Base-by-base conservation (phyloP, 1,140 invertebrate species). In the Diabrotica undecimpunctata region DNA sequence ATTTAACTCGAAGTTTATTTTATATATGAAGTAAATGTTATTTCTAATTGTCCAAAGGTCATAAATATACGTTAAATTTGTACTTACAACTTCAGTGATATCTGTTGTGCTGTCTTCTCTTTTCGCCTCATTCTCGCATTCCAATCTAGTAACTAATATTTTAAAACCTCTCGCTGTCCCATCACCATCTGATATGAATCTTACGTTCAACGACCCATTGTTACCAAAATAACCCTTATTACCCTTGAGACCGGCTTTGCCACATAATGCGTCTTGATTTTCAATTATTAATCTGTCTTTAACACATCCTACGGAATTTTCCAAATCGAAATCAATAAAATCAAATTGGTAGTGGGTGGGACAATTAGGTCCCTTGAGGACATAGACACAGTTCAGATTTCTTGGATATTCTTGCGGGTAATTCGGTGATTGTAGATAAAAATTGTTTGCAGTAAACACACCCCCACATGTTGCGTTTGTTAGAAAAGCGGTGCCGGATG, bases 291-390 rank as follows among this genome's bases (percentile, higher is more conserved):
- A 66, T 54, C 81, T 82, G 72, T 85, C 83, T 10, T 78, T 75
- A 7, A 68, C 70, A 74, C 85, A 86, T 64, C 80, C 79, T 46
- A 72, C 65, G 6, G 83, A 82, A 0, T 75, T 64, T 64, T 78
- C 74, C 35, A 86, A 63, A 64, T 81, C 70, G 54, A 86, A 85
- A 69, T 85, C 81, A 4, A 84, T 67, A 67, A 85, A 85, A 62
- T 84, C 80, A 11, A 86, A 72, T 64, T 82, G 79, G 67, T 83
- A 86, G 57, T 81, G 73, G 41, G 80, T 81, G 10, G 83, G 78
- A 58, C 84, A 86, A 5, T 76, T 76, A 3, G 79, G 80, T 0
- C 82, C 84, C 36, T 79, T 79, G 10, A 86, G 73, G 5, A 78
- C 73, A 68, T 82, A 85, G 59, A 81, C 74, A 73, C 84, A 85